A percentile compares a stretch with the other conserved stretches of the same genome.
Evolutionary conservation across 1,140 invertebrate species (phyloP).

Genomic region (Theocolax elegans): DNA sequence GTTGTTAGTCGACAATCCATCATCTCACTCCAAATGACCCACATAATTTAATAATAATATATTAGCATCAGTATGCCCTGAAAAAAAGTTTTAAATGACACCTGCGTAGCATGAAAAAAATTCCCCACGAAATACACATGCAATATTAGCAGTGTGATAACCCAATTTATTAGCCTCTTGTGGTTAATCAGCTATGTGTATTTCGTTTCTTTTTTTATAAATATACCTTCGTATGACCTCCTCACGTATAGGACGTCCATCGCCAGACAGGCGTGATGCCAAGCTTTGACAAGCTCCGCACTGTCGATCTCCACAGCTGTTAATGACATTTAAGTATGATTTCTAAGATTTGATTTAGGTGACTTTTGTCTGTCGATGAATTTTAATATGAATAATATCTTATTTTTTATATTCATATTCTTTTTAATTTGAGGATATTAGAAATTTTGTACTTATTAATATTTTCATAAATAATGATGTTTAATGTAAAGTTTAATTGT

Average conservation of each 20-base stretch:
- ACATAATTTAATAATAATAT: conserved; percentile 40
- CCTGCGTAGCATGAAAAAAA: conserved; percentile 2
- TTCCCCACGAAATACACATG: conserved; percentile 13
- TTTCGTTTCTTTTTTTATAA: conserved; percentile 41
- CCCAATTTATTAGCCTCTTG: conserved; percentile 2
- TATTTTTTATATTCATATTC: too few species aligned
- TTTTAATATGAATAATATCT: too few species aligned
- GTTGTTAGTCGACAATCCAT: conserved; percentile 45
- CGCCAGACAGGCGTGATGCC: conserved; percentile 64
- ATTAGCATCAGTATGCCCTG: conserved; percentile 33
- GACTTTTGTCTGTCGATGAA: too few species aligned
- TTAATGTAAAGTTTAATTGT: too few species aligned
- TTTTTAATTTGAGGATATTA: too few species aligned
- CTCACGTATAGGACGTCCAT: conserved; percentile 61
- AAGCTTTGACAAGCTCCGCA: conserved; percentile 65
- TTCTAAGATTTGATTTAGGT: too few species aligned
- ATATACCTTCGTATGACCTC: conserved; percentile 64
- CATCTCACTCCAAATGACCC: conserved; percentile 45
- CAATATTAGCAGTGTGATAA: neutral
- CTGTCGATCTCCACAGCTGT: conserved; percentile 65
- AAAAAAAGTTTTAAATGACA: conserved; percentile 15
- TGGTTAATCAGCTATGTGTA: conserved; percentile 32
- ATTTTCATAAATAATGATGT: too few species aligned
- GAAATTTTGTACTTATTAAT: too few species aligned
- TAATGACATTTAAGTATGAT: conserved; percentile 62